A percentile compares a stretch with the other conserved stretches of the same genome.
These are phyloP conservation scores for Pteropus rufus DNA, from an alignment of 2,797 vertebrate species.

Conservation along the genomic window DNA sequence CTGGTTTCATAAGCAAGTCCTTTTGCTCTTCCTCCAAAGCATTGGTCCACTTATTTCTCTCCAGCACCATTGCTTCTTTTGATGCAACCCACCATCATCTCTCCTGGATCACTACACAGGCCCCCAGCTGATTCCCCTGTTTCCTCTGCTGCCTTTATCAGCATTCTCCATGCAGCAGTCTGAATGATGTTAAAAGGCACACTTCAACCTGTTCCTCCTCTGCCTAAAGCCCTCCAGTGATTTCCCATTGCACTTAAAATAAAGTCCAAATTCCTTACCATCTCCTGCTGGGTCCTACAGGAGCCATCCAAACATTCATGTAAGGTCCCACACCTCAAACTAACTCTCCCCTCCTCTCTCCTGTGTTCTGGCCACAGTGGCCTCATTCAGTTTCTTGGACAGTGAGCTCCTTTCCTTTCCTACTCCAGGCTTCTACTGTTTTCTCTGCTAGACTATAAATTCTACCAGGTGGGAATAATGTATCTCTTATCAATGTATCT, in stretches of 20 bases:
- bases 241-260: not conserved
- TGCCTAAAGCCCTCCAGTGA: not conserved
- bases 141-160: not conserved
- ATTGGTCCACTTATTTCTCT: not conserved
- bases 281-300: not conserved
- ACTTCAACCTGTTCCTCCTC: not conserved
- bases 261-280: not conserved
- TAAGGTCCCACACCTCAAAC: not conserved
- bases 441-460: not conserved
- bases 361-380: not conserved
- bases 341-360: not conserved
- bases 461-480: not conserved
- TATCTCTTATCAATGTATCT: not conserved
- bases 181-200: not conserved
- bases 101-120: not conserved
- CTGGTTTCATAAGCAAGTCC: not conserved
- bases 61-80: not conserved
- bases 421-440: not conserved
- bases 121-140: not conserved
- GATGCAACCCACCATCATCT: not conserved
- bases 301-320: not conserved
- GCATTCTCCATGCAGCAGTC: not conserved
- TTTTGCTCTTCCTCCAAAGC: not conserved
- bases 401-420: not conserved
- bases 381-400: not conserved